These are phyloP conservation scores for Emmelina monodactyla DNA, from an alignment of 2,888 invertebrate species.

Conservation along the genomic window DNA sequence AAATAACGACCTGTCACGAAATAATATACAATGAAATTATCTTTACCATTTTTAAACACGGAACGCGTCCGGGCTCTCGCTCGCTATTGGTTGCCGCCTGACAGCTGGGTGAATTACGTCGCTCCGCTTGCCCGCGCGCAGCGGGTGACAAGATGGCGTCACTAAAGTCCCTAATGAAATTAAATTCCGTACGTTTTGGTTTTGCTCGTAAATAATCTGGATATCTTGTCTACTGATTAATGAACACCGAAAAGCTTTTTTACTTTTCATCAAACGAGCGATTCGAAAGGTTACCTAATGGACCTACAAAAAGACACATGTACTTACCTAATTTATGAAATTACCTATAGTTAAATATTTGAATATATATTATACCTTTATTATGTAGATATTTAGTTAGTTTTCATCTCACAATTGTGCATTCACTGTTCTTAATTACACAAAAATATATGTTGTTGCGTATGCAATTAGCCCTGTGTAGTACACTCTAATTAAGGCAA, in stretches of 20 bases:
- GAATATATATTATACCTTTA: too few relatives aligned
- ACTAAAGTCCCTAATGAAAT: constrained; percentile 63
- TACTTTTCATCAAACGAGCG: too few relatives aligned
- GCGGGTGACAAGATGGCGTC: constrained; percentile 61
- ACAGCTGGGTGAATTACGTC: constrained; percentile 62
- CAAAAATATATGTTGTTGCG: too few relatives aligned
- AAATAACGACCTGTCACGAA: constrained; percentile 66
- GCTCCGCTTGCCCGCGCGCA: constrained; percentile 43
- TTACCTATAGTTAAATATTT: too few relatives aligned
- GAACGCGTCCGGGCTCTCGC: constrained; percentile 35
- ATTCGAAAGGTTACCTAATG: too few relatives aligned
- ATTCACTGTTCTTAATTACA: too few relatives aligned
- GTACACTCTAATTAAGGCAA: too few relatives aligned
- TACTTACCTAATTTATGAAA: too few relatives aligned
- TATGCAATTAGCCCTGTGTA: too few relatives aligned
- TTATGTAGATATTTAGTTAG: too few relatives aligned
- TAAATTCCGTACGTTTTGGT: constrained; percentile 63
- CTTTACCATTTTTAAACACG: constrained; percentile 61
- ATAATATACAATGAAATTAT: constrained; percentile 66
- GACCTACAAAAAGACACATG: too few relatives aligned
- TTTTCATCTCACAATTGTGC: too few relatives aligned
- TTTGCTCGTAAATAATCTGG: constrained; percentile 59
- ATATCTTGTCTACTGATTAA: constrained; percentile 64
- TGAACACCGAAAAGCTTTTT: constrained; percentile 38
- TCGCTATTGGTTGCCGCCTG: constrained; percentile 47